Base-by-base conservation (phyloP, 2,113 vertebrate genomes). In the Camelus dromedarius region DNA sequence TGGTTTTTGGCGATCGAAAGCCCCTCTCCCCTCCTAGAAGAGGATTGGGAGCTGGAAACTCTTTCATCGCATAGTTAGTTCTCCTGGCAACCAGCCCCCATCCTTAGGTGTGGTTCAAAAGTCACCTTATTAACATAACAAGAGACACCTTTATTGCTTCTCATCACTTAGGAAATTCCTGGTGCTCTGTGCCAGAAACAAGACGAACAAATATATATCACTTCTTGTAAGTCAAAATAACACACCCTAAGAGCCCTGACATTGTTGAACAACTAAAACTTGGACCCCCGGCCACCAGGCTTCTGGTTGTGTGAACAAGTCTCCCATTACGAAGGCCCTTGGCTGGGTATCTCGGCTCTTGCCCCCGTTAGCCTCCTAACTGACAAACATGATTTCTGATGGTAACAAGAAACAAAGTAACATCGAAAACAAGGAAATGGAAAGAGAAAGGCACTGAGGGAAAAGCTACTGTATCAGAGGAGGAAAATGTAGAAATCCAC, bases 401-500 rank as follows among this genome's bases (percentile, higher is more conserved):
- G 52, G 56, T 22, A 46, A 64, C 7, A 70, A 79, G 42, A 77
- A 46, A 28, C n/a, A 91, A 62, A 46, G 56, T 42, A 26, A 8
- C 35, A 22, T 3, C 1, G 42, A 56, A 66, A 62, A 48, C 26
- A 52, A 89, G 22, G 60, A 54, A 56, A 7, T 0, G 6, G 54
- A 22, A 52, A 69, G 50, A 69, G 70, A 76, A 24, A 52, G 24
- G 42, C 10, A 2, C 0, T 10, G 76, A 52, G 52, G 73, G 20
- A 66, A 54, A 72, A 20, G 12, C n/a, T 18, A 1, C 1, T 14
- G 3, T 8, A 3, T 38, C 42, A 64, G 91, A 73, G 69, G 77
- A 35, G n/a, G 32, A 30, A 10, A 19, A n/a, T 5, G 26, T 2
- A 14, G 62, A 82, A n/a, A 26, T 0, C 9, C 0, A 16, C 22